Evolutionary conservation across 92 coral and sea anemone genomes (phyloP), one percentile per base, ranked within the genome.

Genomic region (Metridium senile): DNA sequence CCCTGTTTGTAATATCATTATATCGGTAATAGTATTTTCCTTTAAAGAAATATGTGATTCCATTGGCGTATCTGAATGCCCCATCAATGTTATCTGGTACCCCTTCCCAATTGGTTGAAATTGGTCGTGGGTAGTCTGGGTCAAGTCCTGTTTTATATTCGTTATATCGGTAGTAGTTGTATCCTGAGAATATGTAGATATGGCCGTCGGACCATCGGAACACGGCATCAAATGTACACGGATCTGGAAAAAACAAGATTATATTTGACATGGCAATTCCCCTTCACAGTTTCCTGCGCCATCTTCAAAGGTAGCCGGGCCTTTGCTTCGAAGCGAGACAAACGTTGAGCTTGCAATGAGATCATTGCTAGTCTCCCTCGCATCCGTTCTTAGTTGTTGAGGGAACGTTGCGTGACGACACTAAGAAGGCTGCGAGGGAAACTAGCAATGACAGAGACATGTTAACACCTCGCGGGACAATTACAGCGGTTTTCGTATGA

Each of bases 41-140:
- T 71, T 93, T 91, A 66, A 93, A 93, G 89, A 93, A 93, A 46
- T 93, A 93, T n/a, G 98, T 93, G 0, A 87, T 19, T 23, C 98
- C 98, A 69, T 93, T 89, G 22, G 82, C 82, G 74, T 87, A 91
- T 57, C 98, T 93, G 61, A 93, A 85, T 43, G 81, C 98, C 20
- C 88, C 98, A 53, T 93, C 88, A 19, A 93, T 81, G 22, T 85
- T 66, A 58, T 83, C 77, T 13, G 98, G 98, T 28, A 93, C 92
- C 0, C 90, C 92, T 20, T 72, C 71, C 98, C 98, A 93, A 71
- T 93, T 86, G n/a, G 78, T 75, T 53, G 66, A 59, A 70, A 88
- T 91, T 69, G 88, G 76, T 10, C 89, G 93, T 2, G 98, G 98
- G 71, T 88, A 93, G 82, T 69, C 89, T 72, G 97, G 86, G 74